Conservation (phyloP, 2,797 vertebrate genomes). For the Phalanger gymnotis region DNA sequence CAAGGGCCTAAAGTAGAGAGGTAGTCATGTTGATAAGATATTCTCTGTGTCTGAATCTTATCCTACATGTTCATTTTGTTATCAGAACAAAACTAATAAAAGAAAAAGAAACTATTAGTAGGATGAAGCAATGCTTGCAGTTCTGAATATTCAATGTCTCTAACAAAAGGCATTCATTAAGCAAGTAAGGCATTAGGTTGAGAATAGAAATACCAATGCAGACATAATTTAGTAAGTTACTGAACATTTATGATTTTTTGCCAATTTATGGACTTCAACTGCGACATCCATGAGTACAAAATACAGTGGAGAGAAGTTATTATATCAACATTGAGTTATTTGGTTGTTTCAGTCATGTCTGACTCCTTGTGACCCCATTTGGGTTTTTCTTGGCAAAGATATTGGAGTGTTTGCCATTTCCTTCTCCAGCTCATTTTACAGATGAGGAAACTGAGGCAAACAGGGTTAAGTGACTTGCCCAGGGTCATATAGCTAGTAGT, state of each 20-base stretch:
- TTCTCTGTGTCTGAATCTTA: not conserved
- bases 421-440: not conserved
- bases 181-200: not conserved
- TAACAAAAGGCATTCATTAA: not conserved
- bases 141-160: not conserved
- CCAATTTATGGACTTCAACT: not conserved
- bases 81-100: not conserved
- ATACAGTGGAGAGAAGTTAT: not conserved
- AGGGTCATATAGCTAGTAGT: not conserved
- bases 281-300: not conserved
- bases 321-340: not conserved
- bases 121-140: not conserved
- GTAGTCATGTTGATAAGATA: not conserved
- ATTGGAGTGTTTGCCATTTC: not conserved
- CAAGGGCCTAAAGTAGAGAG: not conserved
- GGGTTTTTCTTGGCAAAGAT: not conserved
- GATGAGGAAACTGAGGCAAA: not conserved
- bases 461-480: not conserved
- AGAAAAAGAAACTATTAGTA: not conserved
- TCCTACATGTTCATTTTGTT: not conserved
- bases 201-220: not conserved
- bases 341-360: not conserved
- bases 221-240: not conserved
- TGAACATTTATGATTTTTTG: not conserved
- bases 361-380: not conserved